Conservation (phyloP, 2,113 vertebrate species). For the Neogobius melanostomus region DNA sequence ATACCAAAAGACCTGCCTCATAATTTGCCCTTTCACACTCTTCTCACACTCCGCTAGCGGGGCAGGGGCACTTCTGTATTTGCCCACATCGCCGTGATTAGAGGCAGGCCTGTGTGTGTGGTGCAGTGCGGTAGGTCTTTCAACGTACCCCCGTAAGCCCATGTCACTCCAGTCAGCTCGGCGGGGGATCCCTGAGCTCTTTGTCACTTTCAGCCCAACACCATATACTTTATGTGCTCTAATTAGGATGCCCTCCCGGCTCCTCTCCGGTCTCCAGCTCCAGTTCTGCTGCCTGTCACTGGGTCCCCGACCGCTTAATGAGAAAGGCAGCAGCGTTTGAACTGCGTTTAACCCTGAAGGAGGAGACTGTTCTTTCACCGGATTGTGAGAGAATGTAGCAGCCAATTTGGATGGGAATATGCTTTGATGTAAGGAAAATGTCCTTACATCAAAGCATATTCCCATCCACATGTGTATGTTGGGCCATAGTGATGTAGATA, state of each 20-base stretch:
- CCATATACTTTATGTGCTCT: conserved; percentile 15
- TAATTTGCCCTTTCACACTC: too few species aligned
- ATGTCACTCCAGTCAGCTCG: conserved; percentile 9
- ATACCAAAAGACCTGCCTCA: too few species aligned
- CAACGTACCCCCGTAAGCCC: background rate
- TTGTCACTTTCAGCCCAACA: conserved; percentile 4
- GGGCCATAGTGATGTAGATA: too few species aligned
- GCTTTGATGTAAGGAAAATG: background rate
- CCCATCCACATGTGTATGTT: background rate
- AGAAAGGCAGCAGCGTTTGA: conserved; percentile 20
- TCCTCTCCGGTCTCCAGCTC: conserved; percentile 1
- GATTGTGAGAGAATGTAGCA: background rate
- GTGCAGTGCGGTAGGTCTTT: background rate
- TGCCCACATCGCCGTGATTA: too few species aligned
- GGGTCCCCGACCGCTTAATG: conserved; percentile 9
- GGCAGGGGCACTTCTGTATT: too few species aligned
- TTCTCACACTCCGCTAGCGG: too few species aligned
- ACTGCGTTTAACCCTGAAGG: conserved; percentile 15
- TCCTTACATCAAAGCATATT: too few species aligned
- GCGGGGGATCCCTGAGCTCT: conserved; percentile 22
- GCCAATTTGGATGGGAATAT: background rate
- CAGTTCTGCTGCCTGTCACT: background rate
- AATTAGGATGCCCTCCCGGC: conserved; percentile 26
- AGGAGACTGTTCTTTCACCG: background rate
- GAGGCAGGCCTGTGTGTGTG: background rate